Percentiles rank a stretch among this genome's conserved stretches.
These are phyloP conservation scores for Erythrocercus mccallii DNA, from an alignment of 2,113 vertebrate species.

Conservation along the genomic window DNA sequence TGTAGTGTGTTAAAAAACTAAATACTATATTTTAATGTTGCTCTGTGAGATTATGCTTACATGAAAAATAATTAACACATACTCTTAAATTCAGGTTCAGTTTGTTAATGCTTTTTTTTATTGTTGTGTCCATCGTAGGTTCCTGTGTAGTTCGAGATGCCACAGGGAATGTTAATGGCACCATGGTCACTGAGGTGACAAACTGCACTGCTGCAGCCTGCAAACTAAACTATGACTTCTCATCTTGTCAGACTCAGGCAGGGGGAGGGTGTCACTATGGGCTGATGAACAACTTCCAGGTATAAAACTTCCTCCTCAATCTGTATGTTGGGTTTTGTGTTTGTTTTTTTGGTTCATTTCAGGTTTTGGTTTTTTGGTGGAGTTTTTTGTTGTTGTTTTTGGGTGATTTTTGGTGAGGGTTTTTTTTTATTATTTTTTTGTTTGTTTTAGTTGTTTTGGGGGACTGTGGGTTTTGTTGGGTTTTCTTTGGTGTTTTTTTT, in stretches of 20 bases:
- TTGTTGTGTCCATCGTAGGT: constrained; percentile 70
- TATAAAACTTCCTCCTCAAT: constrained; percentile 22
- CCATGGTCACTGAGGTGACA: constrained; percentile 64
- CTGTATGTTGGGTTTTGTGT: neutral
- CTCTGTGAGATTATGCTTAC: neutral
- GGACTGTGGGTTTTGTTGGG: neutral
- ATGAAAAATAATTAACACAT: neutral
- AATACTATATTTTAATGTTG: neutral
- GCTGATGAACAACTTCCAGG: constrained; percentile 88
- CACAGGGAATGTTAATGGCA: constrained; percentile 80
- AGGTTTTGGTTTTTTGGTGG: neutral
- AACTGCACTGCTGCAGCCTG: constrained; percentile 91
- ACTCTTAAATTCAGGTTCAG: neutral
- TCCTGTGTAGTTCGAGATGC: constrained; percentile 93
- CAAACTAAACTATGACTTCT: constrained; percentile 88
- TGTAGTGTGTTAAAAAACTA: neutral
- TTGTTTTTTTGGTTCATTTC: neutral
- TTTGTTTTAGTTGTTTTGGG: neutral
- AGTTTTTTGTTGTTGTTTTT: neutral
- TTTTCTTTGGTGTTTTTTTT: neutral
- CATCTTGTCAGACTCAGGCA: constrained; percentile 74
- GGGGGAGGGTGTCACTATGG: constrained; percentile 75
- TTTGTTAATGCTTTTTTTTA: neutral
- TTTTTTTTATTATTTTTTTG: neutral
- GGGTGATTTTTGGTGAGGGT: neutral